Base-by-base conservation (phyloP, 2,888 invertebrate species). In the Metellina segmentata region DNA sequence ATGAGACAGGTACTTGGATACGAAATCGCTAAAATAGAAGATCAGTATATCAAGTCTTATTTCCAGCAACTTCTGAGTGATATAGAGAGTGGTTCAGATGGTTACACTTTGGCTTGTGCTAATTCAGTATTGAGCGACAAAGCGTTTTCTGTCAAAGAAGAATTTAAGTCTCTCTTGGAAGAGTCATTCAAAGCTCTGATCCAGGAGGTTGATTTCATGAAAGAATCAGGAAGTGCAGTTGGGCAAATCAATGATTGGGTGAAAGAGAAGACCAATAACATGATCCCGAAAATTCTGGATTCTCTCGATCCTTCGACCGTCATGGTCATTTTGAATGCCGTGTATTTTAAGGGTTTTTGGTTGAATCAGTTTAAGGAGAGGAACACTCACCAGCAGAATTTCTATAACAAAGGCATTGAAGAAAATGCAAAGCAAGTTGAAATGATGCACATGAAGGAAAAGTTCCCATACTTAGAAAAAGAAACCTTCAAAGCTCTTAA, bases 171-270 rank as follows among this genome's bases (percentile, higher is more conserved):
- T 5, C 13, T 86, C 6, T 61, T 93, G 69, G 19, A 20, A 13
- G 82, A 93, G 61, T 85, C 81, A 19, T 93, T 87, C 70, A 91
- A 89, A n/a, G 90, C 91, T 16, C 53, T 70, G 19, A 1, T 82
- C 19, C 20, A 81, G 34, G 91, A 83, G 70, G 91, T 91, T 4
- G 83, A 93, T 78, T 93, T 93, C 52, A n/a, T 13, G n/a, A 74
- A 74, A 19, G 91, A 91, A 49, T 77, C 5, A 11, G 51, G 0
- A 20, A n/a, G 72, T 19, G 83, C 85, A 0, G 94, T 95, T n/a
- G 94, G 95, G 7, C 95, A 94, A 0, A 98, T 99, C 77, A 99
- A 99, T 94, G 94, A 95, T 53, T 98, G 98, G 97, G 97, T 98
- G 72, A 96, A 97, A 94, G 95, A 96, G 7, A 96, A 97, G 94